Evolutionary conservation across 2,888 invertebrate species (phyloP).

Genomic region (Netelia melanura): DNA sequence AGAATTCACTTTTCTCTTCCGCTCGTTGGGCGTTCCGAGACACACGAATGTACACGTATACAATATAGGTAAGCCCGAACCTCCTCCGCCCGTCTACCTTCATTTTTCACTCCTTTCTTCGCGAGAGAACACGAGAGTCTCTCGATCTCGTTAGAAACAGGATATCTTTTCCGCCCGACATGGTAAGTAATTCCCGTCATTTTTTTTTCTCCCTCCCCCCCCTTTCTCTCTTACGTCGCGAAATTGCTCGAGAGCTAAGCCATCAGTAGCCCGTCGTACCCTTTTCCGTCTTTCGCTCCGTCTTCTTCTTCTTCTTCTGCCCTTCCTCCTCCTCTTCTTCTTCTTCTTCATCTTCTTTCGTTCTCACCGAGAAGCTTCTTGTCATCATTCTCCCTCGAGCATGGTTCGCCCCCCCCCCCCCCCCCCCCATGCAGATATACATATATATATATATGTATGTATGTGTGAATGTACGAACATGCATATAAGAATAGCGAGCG

Average conservation of each 20-base stretch:
- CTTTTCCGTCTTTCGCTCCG: slow-evolving; percentile 53
- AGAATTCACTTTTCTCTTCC: slow-evolving; percentile 22
- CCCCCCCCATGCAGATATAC: background rate
- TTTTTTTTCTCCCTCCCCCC: slow-evolving; percentile 57
- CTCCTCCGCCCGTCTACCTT: slow-evolving; percentile 58
- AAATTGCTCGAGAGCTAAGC: slow-evolving; percentile 69
- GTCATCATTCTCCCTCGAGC: slow-evolving; percentile 34
- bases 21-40: slow-evolving; percentile 11
- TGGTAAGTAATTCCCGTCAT: slow-evolving; percentile 72
- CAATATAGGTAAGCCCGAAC: slow-evolving; percentile 42
- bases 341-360: background rate
- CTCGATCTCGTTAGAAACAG: slow-evolving; percentile 76
- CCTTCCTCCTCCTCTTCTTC: background rate
- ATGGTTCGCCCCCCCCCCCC: background rate
- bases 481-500: slow-evolving; percentile 9
- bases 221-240: slow-evolving; percentile 58
- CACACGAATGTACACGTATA: slow-evolving; percentile 22
- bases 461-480: slow-evolving; percentile 1
- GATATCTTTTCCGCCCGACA: slow-evolving; percentile 71
- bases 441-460: slow-evolving; percentile 10
- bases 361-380: slow-evolving; percentile 18
- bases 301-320: slow-evolving; percentile 33
- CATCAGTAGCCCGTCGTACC: slow-evolving; percentile 58
- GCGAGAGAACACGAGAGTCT: slow-evolving; percentile 70
- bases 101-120: slow-evolving; percentile 72